Percentiles rank a stretch among this genome's conserved stretches.
Evolutionary conservation across 23 tunicate species (phyloP).

Genomic region (Trididemnum clinides): DNA sequence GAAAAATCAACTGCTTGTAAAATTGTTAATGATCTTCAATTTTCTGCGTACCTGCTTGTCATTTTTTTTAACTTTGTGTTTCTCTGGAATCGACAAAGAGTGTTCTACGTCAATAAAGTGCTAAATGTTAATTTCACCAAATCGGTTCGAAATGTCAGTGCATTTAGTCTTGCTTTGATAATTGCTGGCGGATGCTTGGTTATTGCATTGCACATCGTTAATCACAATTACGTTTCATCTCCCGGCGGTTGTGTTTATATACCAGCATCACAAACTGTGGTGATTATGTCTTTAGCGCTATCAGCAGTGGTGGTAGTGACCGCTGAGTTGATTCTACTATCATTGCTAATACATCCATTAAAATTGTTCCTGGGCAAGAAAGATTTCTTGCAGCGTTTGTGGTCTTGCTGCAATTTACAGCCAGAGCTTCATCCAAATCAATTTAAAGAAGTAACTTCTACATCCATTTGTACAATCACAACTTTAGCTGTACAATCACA

Average conservation of each 20-base stretch:
- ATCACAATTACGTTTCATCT: conserved; percentile 1
- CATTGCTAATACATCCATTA: background rate
- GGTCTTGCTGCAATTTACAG: too few relatives aligned
- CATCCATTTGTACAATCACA: too few relatives aligned
- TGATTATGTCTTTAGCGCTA: background rate
- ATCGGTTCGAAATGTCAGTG: conserved; percentile 28
- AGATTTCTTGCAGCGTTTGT: too few relatives aligned
- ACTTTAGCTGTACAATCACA: too few relatives aligned
- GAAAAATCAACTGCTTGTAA: conserved; percentile 33
- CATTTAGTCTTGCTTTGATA: conserved; percentile 31
- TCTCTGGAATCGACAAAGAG: conserved; percentile 61
- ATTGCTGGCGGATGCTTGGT: conserved; percentile 2
- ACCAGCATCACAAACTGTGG: background rate
- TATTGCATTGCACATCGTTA: background rate
- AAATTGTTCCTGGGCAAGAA: too few relatives aligned
- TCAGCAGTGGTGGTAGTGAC: background rate
- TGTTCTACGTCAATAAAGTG: conserved; percentile 57
- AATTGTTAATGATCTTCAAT: conserved; percentile 41
- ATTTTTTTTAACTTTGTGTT: conserved; percentile 34
- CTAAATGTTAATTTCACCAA: conserved; percentile 25
- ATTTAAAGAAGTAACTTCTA: too few relatives aligned
- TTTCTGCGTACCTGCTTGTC: conserved; percentile 25
- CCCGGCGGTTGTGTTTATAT: conserved; percentile 27
- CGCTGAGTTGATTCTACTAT: background rate
- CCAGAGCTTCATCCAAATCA: too few relatives aligned